A percentile compares a stretch with the other conserved stretches of the same genome.
These are phyloP conservation scores for Caradrina kadenii DNA, from an alignment of 2,888 invertebrate genomes.

Conservation along the genomic window DNA sequence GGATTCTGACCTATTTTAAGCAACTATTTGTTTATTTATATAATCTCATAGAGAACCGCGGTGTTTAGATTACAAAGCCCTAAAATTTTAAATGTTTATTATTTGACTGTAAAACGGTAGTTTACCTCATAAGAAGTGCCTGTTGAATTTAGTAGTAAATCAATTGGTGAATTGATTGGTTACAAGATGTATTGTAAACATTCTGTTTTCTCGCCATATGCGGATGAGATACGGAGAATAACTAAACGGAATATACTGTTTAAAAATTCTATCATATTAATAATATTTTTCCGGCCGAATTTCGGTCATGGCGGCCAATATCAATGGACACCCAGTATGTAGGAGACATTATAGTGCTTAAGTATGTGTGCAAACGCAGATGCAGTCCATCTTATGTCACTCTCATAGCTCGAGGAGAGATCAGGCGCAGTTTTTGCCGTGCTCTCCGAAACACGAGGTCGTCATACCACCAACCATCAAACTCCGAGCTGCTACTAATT, in stretches of 20 bases:
- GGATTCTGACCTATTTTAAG: slow-evolving; percentile 5
- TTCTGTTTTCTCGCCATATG: background rate
- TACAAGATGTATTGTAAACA: slow-evolving; percentile 32
- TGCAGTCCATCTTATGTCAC: too few relatives aligned
- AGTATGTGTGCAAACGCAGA: too few relatives aligned
- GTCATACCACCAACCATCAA: too few relatives aligned
- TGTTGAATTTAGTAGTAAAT: background rate
- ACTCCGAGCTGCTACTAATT: too few relatives aligned
- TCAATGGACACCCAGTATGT: too few relatives aligned
- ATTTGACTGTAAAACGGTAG: slow-evolving; percentile 1
- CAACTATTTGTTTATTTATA: background rate
- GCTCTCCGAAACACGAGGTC: too few relatives aligned
- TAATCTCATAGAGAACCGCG: background rate
- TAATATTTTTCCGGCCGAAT: too few relatives aligned
- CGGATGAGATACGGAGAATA: background rate
- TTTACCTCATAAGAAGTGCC: slow-evolving; percentile 4
- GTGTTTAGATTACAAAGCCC: slow-evolving; percentile 8
- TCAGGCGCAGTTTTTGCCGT: too few relatives aligned
- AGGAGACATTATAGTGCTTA: too few relatives aligned
- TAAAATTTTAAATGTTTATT: slow-evolving; percentile 14
- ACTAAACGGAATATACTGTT: background rate
- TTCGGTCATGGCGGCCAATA: too few relatives aligned
- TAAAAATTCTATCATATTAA: background rate
- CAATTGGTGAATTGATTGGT: slow-evolving; percentile 18
- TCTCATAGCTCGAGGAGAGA: too few relatives aligned